phyloP scores from a whole-genome alignment of 2,888 invertebrate genomes.

The Galerucella nymphaeae region DNA sequence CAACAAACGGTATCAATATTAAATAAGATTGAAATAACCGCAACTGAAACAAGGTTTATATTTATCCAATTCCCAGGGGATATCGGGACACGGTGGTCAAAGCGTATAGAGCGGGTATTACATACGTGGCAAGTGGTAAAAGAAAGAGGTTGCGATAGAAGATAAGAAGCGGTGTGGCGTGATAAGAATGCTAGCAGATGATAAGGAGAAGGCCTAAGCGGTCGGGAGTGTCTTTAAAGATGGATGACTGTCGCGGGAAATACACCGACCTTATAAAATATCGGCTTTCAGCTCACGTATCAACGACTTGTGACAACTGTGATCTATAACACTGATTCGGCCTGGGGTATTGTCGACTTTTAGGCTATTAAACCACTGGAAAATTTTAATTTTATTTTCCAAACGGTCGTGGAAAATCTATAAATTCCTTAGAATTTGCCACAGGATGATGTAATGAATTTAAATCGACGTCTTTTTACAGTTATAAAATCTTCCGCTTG shows the following conservation, averaged over 20 bases:
- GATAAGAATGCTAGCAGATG: constrained; percentile 65
- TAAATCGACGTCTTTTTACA: constrained; percentile 17
- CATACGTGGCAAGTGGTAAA: constrained; percentile 48
- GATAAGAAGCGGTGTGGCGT: constrained; percentile 57
- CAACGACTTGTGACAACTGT: constrained; percentile 64
- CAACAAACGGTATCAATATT: background rate
- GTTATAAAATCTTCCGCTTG: background rate
- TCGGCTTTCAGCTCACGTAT: constrained; percentile 63
- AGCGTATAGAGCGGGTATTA: constrained; percentile 47
- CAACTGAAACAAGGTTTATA: constrained; percentile 42
- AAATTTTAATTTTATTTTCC: constrained; percentile 42
- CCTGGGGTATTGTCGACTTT: constrained; percentile 39
- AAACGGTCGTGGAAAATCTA: constrained; percentile 22
- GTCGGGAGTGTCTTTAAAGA: constrained; percentile 65
- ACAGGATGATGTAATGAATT: constrained; percentile 25
- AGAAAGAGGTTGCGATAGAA: constrained; percentile 63
- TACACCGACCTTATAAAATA: constrained; percentile 62
- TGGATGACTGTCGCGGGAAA: constrained; percentile 66
- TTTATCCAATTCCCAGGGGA: constrained; percentile 54
- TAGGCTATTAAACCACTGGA: constrained; percentile 36
- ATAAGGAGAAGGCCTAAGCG: constrained; percentile 62
- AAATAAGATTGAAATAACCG: constrained; percentile 4
- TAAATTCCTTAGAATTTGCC: constrained; percentile 30
- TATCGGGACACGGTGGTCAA: constrained; percentile 50
- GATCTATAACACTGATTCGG: constrained; percentile 64